Evolutionary conservation across 37 sponge, comb jelly and placozoan species (phyloP).

Genomic region (Axinella damicornis): DNA sequence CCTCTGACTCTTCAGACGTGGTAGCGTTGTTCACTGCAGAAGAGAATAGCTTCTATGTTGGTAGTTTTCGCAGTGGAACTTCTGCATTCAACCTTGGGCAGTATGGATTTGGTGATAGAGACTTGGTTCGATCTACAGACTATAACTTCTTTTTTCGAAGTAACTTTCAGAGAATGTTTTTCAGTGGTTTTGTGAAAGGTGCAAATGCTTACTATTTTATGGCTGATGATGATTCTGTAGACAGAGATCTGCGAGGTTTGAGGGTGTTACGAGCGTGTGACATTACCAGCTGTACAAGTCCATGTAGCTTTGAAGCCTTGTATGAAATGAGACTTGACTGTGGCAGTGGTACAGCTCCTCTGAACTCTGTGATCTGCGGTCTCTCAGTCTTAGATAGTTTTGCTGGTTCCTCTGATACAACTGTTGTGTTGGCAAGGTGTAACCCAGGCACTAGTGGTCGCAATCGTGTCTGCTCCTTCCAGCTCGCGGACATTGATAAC

Average conservation of each 20-base stretch:
- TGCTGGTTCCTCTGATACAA: slow-evolving; percentile 4
- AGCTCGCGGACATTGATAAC: slow-evolving; percentile 1
- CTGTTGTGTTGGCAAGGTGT: slow-evolving; percentile 22
- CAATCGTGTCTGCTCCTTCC: slow-evolving; percentile 13
- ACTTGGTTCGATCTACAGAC: not conserved
- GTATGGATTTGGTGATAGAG: not conserved
- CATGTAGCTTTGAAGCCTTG: slow-evolving; percentile 6
- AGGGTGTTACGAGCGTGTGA: slow-evolving; percentile 28
- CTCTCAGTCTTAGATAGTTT: slow-evolving; percentile 26
- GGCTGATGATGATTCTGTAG: not conserved
- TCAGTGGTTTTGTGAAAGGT: slow-evolving; percentile 11
- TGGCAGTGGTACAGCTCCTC: not conserved
- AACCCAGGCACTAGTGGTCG: not conserved
- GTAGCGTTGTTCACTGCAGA: slow-evolving; percentile 22
- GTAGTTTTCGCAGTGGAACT: not conserved
- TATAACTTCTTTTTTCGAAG: not conserved
- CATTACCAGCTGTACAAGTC: not conserved
- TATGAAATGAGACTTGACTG: slow-evolving; percentile 10
- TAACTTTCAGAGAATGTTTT: not conserved
- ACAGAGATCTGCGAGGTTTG: not conserved
- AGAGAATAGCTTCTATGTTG: slow-evolving; percentile 13
- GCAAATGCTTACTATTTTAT: slow-evolving; percentile 11
- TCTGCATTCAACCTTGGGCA: not conserved
- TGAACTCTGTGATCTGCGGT: slow-evolving; percentile 7
- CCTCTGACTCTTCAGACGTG: not conserved